A percentile compares a stretch with the other conserved stretches of the same genome.
phyloP scores from a whole-genome alignment of 2,888 invertebrate genomes.

The Pachycephus smyrnensis region DNA sequence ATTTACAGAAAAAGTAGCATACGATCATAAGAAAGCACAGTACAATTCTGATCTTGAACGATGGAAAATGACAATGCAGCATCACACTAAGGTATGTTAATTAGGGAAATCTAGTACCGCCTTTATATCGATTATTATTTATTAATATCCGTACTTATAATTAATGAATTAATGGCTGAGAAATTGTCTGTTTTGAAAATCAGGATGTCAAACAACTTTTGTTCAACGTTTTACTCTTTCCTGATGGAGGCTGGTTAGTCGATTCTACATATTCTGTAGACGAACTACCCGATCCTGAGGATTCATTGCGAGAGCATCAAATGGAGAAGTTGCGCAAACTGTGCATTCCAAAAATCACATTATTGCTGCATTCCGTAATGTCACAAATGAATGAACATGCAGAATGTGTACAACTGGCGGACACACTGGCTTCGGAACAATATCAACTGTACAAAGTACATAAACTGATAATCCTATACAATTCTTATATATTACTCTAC shows the following conservation, averaged over 20 bases:
- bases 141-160: neutral
- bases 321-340: conserved; percentile 80
- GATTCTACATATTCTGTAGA: conserved; percentile 74
- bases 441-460: conserved; percentile 82
- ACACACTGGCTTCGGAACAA: conserved; percentile 83
- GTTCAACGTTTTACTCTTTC: conserved; percentile 89
- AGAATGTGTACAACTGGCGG: conserved; percentile 82
- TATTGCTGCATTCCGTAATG: conserved; percentile 84
- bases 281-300: conserved; percentile 67
- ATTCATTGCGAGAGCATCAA: conserved; percentile 76
- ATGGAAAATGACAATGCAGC: conserved; percentile 78
- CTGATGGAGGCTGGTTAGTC: conserved; percentile 90
- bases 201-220: conserved; percentile 82
- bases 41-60: conserved; percentile 83
- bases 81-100: conserved; percentile 75
- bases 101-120: neutral
- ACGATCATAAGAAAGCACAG: conserved; percentile 85
- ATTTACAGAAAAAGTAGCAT: conserved; percentile 89
- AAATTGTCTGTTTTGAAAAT: neutral
- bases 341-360: conserved; percentile 86
- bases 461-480: conserved; percentile 19
- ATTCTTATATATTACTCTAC: conserved; percentile 14
- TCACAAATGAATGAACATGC: conserved; percentile 80
- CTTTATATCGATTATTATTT: neutral
- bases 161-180: neutral